Conservation (phyloP, 1,140 invertebrate species). For the Drosophila miranda region DNA sequence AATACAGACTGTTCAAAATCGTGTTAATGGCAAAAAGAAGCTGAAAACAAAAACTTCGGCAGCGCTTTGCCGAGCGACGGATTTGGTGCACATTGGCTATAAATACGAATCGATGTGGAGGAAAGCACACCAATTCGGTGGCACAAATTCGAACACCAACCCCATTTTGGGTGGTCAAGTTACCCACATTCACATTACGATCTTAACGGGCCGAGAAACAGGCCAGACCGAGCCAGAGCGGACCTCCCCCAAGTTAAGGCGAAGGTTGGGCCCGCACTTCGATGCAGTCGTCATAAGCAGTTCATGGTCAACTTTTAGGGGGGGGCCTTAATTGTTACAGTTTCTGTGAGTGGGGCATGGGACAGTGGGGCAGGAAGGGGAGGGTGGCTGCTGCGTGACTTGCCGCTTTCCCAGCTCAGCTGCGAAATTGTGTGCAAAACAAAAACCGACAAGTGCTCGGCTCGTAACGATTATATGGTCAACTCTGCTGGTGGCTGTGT, state of each 20-base stretch:
- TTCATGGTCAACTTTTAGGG: conserved; percentile 56
- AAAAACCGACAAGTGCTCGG: conserved; percentile 25
- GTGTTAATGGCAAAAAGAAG: conserved; percentile 67
- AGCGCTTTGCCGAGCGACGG: conserved; percentile 5
- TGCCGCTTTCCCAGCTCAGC: conserved; percentile 18
- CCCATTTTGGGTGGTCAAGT: conserved; percentile 49
- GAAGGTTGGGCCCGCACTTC: conserved; percentile 41
- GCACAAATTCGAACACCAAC: conserved; percentile 51
- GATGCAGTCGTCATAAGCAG: conserved; percentile 38
- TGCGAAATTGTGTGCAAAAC: conserved; percentile 47
- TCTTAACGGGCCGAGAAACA: not conserved
- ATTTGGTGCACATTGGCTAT: conserved; percentile 59
- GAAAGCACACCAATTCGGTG: conserved; percentile 31
- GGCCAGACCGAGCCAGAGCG: not conserved
- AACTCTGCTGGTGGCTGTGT: conserved; percentile 14
- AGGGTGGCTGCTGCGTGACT: conserved; percentile 27
- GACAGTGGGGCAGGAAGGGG: not conserved
- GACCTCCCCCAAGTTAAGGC: conserved; percentile 42
- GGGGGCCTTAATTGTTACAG: conserved; percentile 42
- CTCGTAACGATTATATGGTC: conserved; percentile 27
- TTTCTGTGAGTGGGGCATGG: conserved; percentile 5
- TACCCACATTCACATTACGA: conserved; percentile 43
- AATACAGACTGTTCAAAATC: conserved; percentile 53
- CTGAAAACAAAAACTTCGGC: conserved; percentile 44
- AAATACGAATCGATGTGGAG: conserved; percentile 34